Conservation (phyloP, 2,113 vertebrate genomes). For the Brienomyrus longianalis region DNA sequence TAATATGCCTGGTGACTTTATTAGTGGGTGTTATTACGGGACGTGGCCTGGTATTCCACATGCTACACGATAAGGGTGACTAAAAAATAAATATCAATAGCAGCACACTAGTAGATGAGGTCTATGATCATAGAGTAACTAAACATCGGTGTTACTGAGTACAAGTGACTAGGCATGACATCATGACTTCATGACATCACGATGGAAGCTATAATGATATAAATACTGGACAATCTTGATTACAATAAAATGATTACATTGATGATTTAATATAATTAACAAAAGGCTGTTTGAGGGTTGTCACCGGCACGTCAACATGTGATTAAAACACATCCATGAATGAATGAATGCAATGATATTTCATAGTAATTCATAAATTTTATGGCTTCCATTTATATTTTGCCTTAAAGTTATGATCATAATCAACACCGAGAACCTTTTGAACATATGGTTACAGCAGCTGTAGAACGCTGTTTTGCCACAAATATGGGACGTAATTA, state of each 20-base stretch:
- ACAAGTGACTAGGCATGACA: neutral
- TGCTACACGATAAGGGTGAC: neutral
- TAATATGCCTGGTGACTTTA: neutral
- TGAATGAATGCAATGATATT: neutral
- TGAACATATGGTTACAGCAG: slow-evolving; percentile 23
- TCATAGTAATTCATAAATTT: neutral
- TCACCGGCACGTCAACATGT: neutral
- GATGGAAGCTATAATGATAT: neutral
- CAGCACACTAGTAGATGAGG: neutral
- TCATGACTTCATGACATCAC: neutral
- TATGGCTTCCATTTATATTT: neutral
- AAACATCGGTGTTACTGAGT: neutral
- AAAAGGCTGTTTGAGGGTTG: neutral
- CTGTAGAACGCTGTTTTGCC: slow-evolving; percentile 27
- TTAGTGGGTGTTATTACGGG: neutral
- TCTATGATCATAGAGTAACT: neutral
- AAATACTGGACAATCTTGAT: neutral
- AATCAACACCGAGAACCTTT: slow-evolving; percentile 2
- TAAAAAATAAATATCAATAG: neutral
- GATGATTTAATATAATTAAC: neutral
- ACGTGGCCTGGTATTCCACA: too few relatives aligned
- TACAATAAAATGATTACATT: neutral
- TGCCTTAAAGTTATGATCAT: slow-evolving; percentile 18
- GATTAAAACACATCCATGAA: neutral
- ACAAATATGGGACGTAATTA: slow-evolving; percentile 51